Conservation (phyloP, 2,113 vertebrate genomes). For the Aegithalos caudatus region DNA sequence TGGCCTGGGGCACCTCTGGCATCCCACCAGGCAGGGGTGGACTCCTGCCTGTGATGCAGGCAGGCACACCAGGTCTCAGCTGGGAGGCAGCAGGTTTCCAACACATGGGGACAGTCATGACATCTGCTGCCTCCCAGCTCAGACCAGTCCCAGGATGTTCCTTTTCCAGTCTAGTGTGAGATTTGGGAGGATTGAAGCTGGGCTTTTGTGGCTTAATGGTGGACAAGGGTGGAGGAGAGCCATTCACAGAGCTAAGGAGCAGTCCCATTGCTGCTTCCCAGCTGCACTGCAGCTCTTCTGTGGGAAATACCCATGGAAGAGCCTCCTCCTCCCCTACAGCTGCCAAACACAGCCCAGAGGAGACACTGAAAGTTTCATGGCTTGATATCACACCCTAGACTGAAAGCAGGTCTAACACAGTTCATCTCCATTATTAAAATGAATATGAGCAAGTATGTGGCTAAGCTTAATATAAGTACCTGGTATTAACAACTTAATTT, state of each 20-base stretch:
- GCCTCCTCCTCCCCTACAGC: fast-evolving
- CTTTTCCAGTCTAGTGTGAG: fast-evolving
- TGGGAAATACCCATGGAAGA: background rate
- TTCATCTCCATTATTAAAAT: background rate
- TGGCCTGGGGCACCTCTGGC: fast-evolving
- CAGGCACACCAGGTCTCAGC: background rate
- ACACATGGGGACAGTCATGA: background rate
- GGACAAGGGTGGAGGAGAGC: background rate
- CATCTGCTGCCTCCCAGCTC: background rate
- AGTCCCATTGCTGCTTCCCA: background rate
- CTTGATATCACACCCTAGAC: background rate
- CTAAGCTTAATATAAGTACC: background rate
- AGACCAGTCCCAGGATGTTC: background rate
- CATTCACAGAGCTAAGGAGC: background rate
- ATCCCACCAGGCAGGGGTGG: background rate
- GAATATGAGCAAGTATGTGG: background rate
- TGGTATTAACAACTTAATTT: background rate
- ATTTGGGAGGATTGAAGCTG: background rate
- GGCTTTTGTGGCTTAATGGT: background rate
- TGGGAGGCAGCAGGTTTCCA: background rate
- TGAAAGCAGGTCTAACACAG: background rate
- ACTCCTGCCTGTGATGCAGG: background rate
- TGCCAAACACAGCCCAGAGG: background rate
- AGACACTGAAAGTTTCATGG: background rate
- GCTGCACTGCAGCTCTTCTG: background rate